Percentiles rank a stretch among this genome's conserved stretches.
Evolutionary conservation across 2,113 vertebrate species (phyloP).

Genomic region (Ptyas mucosa): DNA sequence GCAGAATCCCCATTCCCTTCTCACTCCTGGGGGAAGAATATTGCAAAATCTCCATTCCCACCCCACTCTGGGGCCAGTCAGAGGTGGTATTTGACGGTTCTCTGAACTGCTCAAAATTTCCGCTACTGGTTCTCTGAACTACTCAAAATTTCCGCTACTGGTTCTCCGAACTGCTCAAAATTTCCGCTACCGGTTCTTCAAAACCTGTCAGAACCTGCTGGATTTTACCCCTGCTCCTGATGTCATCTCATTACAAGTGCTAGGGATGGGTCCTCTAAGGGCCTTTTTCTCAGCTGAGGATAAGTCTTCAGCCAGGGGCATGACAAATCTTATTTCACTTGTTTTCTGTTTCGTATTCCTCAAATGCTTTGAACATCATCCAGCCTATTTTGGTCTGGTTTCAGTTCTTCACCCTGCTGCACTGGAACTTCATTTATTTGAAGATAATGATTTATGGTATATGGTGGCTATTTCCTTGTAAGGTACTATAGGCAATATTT

Average conservation of each 20-base stretch:
- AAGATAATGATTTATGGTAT: not conserved
- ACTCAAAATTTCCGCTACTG: too few relatives aligned
- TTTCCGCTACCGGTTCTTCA: too few relatives aligned
- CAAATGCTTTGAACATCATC: not conserved
- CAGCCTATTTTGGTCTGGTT: not conserved
- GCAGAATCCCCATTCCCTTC: too few relatives aligned
- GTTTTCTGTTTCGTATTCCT: not conserved
- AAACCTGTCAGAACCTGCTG: too few relatives aligned
- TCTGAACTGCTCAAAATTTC: too few relatives aligned
- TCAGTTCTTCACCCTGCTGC: not conserved
- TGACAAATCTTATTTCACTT: not conserved
- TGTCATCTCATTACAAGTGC: not conserved
- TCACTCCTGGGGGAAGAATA: too few relatives aligned
- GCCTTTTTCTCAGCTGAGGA: not conserved
- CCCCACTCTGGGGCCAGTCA: too few relatives aligned
- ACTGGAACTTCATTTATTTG: not conserved
- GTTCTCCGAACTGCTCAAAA: too few relatives aligned
- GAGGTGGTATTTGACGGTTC: too few relatives aligned
- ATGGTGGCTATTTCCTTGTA: not conserved
- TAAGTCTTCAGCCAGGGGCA: not conserved
- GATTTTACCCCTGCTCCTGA: not conserved
- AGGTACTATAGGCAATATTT: not conserved
- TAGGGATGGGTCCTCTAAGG: not conserved
- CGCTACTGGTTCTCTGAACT: too few relatives aligned
- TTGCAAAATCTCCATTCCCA: too few relatives aligned